Base-by-base conservation (phyloP, 2,113 vertebrate species). In the Synchiropus splendidus region DNA sequence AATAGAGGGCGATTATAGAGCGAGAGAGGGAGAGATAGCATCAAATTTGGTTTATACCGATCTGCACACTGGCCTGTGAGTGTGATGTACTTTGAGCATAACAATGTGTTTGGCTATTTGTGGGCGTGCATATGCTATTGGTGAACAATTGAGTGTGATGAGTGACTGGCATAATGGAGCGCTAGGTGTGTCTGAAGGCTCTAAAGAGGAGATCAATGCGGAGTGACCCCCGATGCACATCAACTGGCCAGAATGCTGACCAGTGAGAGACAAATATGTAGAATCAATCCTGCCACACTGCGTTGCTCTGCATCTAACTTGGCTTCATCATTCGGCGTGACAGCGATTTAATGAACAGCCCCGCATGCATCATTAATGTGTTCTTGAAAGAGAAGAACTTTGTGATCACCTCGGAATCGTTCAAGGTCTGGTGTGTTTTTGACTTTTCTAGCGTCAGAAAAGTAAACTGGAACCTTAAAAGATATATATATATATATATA, bases 241-340 rank as follows among this genome's bases (percentile, higher is more conserved):
- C 73, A 54, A 74, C 65, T 50, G 51, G 55, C 68, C 72, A 69
- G 75, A 72, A 66, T 81, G 75, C 80, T 81, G 80, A 82, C 75
- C 75, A 74, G 58, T 32, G 17, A 52, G 69, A 65, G 78, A 79
- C 78, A 82, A 77, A 81, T 76, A 76, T 70, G 68, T 72, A 58
- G 55, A 78, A 78, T 81, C 74, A 64, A 83, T 64, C 59, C 52
- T 14, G 53, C 50, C 42, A 17, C 36, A 30, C 64, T 69, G 52
- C 56, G n/a, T 52, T 36, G 56, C 54, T 37, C 48, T 36, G 45
- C 13, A 54, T 37, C 30, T 54, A 18, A 9, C 53, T 53, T 31
- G 2, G 30, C 55, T 46, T 45, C 31, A 47, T 68, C 67, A 68
- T 64, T 72, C 70, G 61, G 52, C 67, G 44, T 59, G 59, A 65